Conservation (phyloP, 2,888 invertebrate genomes). For the Eristalis intricaria region DNA sequence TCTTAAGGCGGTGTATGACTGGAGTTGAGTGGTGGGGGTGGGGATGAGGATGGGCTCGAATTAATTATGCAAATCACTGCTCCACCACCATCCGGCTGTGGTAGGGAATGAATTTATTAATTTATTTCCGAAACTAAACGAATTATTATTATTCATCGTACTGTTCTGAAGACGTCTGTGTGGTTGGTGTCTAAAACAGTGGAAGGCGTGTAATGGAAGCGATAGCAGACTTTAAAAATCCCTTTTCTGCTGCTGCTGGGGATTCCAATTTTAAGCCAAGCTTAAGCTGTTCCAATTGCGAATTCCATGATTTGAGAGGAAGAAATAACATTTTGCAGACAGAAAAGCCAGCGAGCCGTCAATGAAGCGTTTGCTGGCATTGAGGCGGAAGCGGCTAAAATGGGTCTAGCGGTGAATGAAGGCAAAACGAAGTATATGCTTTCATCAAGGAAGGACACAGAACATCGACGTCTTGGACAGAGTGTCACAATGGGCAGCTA, state of each 20-base stretch:
- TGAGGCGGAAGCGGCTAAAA: too few relatives aligned
- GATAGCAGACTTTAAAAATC: background rate
- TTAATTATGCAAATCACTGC: conserved; percentile 71
- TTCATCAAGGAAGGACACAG: too few relatives aligned
- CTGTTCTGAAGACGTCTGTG: conserved; percentile 20
- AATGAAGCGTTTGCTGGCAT: too few relatives aligned
- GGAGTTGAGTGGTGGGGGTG: background rate
- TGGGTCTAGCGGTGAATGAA: too few relatives aligned
- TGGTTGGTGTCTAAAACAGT: conserved; percentile 10
- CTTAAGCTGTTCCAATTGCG: background rate
- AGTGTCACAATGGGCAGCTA: too few relatives aligned
- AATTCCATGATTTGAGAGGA: too few relatives aligned
- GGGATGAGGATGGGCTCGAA: background rate
- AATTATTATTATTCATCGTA: conserved; percentile 67
- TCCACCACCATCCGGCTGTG: conserved; percentile 45
- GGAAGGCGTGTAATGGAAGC: background rate
- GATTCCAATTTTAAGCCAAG: background rate
- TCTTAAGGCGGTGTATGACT: conserved; percentile 4
- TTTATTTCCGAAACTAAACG: conserved; percentile 62
- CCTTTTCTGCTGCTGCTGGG: too few relatives aligned
- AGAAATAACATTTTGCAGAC: too few relatives aligned
- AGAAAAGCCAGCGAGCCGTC: too few relatives aligned
- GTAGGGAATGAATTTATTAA: conserved; percentile 58
- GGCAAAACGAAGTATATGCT: too few relatives aligned
- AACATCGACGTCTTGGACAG: too few relatives aligned